Evolutionary conservation across 2,888 invertebrate genomes (phyloP).

Genomic region (Orthosia cruda): DNA sequence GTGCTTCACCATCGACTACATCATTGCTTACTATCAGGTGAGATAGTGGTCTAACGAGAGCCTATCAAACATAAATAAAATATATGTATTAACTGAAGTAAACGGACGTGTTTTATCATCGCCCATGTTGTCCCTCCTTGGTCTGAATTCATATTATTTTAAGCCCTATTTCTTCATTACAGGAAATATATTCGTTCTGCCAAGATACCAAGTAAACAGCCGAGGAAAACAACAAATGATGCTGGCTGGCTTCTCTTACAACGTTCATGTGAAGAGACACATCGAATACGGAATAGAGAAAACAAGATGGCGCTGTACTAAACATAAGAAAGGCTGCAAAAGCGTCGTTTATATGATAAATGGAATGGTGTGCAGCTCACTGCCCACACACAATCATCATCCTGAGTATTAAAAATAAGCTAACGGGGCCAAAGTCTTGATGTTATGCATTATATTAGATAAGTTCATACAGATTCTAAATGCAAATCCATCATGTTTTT

Average conservation of each 20-base stretch:
- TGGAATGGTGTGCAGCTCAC: constrained; percentile 15
- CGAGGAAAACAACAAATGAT: constrained; percentile 52
- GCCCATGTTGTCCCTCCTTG: background rate
- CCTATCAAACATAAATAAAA: no score
- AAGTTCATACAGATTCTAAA: background rate
- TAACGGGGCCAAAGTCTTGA: background rate
- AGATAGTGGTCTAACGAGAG: no score
- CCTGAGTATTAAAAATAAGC: constrained; percentile 25
- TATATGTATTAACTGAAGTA: no score
- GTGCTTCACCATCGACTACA: no score
- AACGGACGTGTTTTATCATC: no score
- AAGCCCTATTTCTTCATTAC: constrained; percentile 28
- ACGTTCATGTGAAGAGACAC: constrained; percentile 38
- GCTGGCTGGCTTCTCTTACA: constrained; percentile 51
- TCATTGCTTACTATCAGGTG: no score
- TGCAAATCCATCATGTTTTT: background rate
- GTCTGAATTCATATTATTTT: background rate
- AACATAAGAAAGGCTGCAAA: constrained; percentile 56
- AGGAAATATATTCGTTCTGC: constrained; percentile 11
- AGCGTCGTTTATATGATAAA: constrained; percentile 39
- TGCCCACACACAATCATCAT: constrained; percentile 44
- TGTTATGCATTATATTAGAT: background rate
- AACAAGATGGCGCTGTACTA: constrained; percentile 62
- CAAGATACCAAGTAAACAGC: constrained; percentile 42
- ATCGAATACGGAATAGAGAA: constrained; percentile 27